These are phyloP conservation scores for Hydroisotoma schaefferi DNA, from an alignment of 2,888 invertebrate species.

Conservation along the genomic window DNA sequence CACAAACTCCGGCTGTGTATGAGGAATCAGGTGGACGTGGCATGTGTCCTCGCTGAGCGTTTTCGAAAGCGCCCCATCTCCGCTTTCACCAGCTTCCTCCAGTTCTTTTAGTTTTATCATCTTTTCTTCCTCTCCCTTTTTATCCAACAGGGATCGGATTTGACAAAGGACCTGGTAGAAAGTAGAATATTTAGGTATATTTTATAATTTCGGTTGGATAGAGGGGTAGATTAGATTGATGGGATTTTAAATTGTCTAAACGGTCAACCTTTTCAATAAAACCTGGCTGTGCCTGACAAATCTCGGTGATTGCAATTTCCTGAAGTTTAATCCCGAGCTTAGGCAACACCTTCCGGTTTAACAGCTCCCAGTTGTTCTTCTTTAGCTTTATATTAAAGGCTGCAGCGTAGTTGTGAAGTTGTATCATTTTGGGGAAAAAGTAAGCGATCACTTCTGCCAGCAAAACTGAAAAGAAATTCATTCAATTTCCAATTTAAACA, in stretches of 20 bases:
- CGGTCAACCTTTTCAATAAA: constrained; percentile 36
- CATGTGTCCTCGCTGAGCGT: constrained; percentile 18
- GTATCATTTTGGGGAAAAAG: constrained; percentile 38
- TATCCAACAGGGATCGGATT: constrained; percentile 19
- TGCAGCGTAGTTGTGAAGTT: constrained; percentile 41
- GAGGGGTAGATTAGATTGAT: too few relatives aligned
- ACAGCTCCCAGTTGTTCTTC: constrained; percentile 37
- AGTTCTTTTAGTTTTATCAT: background rate
- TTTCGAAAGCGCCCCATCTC: background rate
- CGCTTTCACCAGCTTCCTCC: constrained; percentile 14
- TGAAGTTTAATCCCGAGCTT: constrained; percentile 25
- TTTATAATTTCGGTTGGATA: too few relatives aligned
- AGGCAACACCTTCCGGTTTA: constrained; percentile 35
- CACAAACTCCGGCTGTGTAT: constrained; percentile 33
- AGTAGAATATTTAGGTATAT: too few relatives aligned
- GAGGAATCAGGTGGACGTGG: constrained; percentile 18
- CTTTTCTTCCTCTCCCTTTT: constrained; percentile 16
- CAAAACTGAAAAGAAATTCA: constrained; percentile 16
- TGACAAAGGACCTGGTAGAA: constrained; percentile 11
- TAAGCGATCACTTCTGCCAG: constrained; percentile 35
- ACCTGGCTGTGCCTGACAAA: constrained; percentile 26
- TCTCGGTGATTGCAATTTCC: constrained; percentile 22
- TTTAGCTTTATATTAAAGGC: constrained; percentile 32
- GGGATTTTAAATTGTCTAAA: too few relatives aligned
- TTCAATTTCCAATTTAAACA: background rate